Evolutionary conservation across 2,888 invertebrate species (phyloP).

Genomic region (Aquatica leii): DNA sequence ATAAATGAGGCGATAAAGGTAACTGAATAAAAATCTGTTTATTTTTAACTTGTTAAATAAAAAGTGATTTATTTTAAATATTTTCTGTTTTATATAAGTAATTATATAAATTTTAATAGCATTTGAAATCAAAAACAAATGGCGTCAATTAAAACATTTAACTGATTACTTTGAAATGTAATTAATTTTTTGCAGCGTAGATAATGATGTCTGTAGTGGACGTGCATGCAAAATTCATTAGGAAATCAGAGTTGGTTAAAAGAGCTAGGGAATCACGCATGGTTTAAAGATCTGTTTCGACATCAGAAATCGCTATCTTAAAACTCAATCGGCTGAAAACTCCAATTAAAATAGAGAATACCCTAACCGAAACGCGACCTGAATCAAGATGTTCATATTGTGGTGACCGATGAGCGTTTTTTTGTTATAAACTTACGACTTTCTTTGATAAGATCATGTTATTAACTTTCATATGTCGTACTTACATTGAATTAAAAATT

Average conservation of each 20-base stretch:
- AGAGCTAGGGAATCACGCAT: constrained; percentile 47
- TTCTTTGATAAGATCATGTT: constrained; percentile 5
- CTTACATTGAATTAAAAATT: no score
- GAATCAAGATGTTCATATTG: constrained; percentile 33
- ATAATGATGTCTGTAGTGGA: background rate
- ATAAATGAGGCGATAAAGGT: no score
- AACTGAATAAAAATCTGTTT: no score
- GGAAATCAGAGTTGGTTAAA: constrained; percentile 40
- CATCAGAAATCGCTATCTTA: constrained; percentile 50
- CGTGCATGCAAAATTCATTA: constrained; percentile 36
- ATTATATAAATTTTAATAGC: no score
- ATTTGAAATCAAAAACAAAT: no score
- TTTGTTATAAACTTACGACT: constrained; percentile 8
- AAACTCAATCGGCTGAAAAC: constrained; percentile 54
- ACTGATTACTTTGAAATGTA: no score
- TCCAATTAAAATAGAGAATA: constrained; percentile 51
- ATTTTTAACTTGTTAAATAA: background rate
- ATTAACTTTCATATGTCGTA: constrained; percentile 6
- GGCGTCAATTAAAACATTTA: no score
- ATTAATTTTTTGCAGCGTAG: background rate
- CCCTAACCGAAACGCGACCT: constrained; percentile 31
- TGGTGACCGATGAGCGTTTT: constrained; percentile 25
- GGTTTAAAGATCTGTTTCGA: constrained; percentile 49
- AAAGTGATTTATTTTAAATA: background rate
- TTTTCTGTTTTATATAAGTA: background rate